A percentile compares a stretch with the other conserved stretches of the same genome.
These are phyloP conservation scores for Aphaenogaster ashmeadi DNA, from an alignment of 1,140 invertebrate genomes.

Conservation along the genomic window DNA sequence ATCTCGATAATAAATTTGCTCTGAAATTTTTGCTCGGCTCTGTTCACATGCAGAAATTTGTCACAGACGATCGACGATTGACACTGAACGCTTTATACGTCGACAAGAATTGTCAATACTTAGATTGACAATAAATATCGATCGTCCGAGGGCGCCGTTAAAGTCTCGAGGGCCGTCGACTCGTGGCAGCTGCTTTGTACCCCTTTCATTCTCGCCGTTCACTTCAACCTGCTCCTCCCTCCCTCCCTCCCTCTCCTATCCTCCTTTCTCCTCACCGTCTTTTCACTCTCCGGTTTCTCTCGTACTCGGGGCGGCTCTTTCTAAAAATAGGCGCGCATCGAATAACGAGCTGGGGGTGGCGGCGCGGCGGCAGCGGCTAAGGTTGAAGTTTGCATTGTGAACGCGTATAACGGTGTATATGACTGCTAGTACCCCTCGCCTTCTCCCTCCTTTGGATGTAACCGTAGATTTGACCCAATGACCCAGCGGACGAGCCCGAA, in stretches of 20 bases:
- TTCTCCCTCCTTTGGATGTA: constrained; percentile 73
- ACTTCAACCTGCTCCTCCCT: neutral
- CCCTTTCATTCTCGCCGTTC: constrained; percentile 25
- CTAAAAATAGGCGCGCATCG: constrained; percentile 84
- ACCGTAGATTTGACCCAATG: constrained; percentile 84
- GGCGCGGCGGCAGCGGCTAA: constrained; percentile 29
- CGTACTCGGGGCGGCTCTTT: constrained; percentile 66
- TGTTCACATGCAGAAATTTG: neutral
- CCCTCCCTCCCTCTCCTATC: neutral
- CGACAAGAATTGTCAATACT: constrained; percentile 34
- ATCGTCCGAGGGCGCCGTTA: neutral
- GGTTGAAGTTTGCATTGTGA: constrained; percentile 83
- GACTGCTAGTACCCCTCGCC: constrained; percentile 68
- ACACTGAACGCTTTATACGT: neutral
- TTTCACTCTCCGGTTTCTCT: constrained; percentile 43
- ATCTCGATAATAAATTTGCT: neutral
- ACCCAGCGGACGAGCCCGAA: constrained; percentile 81
- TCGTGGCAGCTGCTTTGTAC: constrained; percentile 24
- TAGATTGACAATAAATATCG: constrained; percentile 59
- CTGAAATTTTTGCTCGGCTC: neutral
- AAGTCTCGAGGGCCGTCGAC: constrained; percentile 16
- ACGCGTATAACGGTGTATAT: constrained; percentile 73
- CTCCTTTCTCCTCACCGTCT: constrained; percentile 32
- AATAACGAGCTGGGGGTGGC: constrained; percentile 76
- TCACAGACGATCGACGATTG: constrained; percentile 8